Base-by-base conservation (phyloP, 2,113 vertebrate genomes). In the Leiothrix lutea region DNA sequence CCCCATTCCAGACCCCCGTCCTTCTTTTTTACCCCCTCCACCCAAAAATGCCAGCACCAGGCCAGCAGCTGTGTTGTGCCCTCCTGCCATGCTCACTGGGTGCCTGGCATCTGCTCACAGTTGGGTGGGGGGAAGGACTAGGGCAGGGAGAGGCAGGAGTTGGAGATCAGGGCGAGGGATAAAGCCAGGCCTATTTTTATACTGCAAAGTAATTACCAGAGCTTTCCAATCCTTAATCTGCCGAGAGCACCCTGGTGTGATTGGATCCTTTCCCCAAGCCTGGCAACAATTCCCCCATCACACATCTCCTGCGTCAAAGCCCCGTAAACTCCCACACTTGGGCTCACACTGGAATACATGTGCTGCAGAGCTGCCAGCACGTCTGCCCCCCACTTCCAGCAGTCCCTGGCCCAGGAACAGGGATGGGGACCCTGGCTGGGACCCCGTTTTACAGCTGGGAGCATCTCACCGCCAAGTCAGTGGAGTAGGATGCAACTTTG, bases 201-300 rank as follows among this genome's bases (percentile, higher is more conserved):
- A 58, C 94, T 65, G 78, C 94, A 95, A 83, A 97, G 89, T 96
- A 95, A 97, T 97, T 97, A 95, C 96, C 80, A 86, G 88, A 77
- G 95, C 93, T 81, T 95, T 95, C 94, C 95, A 87, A 69, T 91
- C 86, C 93, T 94, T 96, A 97, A 97, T 96, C 95, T 92, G 90
- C 82, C 0, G 54, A 94, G 90, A 92, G 93, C 85, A 90, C 90
- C 90, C 92, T 8, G 4, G 72, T 53, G 88, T 2, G 93, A 96
- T 95, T 95, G 95, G 94, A 92, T 94, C 75, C 91, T 69, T 69
- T 95, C 94, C 83, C 80, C 1, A 16, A 94, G 92, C 92, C 93
- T 93, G 94, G 92, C 87, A 94, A 92, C 87, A 94, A 50, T 92
- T 94, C 92, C 74, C 45, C 86, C 88, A 78, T 89, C 95, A 95